Conservation (phyloP, 2,113 vertebrate genomes). For the Chinchilla lanigera region DNA sequence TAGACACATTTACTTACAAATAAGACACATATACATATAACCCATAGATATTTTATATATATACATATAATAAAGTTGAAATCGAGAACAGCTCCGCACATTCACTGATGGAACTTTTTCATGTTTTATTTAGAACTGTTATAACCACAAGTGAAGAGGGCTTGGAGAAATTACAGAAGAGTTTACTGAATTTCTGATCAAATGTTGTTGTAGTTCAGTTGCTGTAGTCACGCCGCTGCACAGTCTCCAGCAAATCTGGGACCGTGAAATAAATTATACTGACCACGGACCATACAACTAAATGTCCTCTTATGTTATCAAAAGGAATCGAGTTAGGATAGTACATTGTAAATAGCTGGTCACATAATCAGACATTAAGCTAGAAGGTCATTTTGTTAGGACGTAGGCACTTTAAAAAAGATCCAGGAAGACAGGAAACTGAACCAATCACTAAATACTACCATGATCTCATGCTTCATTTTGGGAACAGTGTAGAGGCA, state of each 20-base stretch:
- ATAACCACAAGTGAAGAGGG: conserved; percentile 4
- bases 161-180: not conserved
- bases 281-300: conserved; percentile 49
- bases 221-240: conserved; percentile 23
- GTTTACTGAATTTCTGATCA: conserved; percentile 52
- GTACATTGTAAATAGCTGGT: conserved; percentile 84
- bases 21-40: not conserved
- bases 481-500: conserved; percentile 86
- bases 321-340: conserved; percentile 80
- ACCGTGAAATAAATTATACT: conserved; percentile 51
- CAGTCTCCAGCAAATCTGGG: not conserved
- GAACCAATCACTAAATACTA: conserved; percentile 86
- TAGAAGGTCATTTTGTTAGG: conserved; percentile 83
- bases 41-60: conserved; percentile 33
- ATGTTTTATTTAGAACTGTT: conserved; percentile 23
- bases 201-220: not conserved
- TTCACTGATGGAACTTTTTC: conserved; percentile 18
- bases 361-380: conserved; percentile 77
- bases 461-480: conserved; percentile 89
- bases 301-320: conserved; percentile 68
- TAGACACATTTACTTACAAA: conserved; percentile 34
- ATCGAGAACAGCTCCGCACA: conserved; percentile 31
- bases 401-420: conserved; percentile 86
- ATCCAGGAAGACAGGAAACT: conserved; percentile 87
- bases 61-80: conserved; percentile 59